Percentiles rank a stretch among this genome's conserved stretches.
These are phyloP conservation scores for Hemichromis elongatus DNA, from an alignment of 2,113 vertebrate species.

Conservation along the genomic window DNA sequence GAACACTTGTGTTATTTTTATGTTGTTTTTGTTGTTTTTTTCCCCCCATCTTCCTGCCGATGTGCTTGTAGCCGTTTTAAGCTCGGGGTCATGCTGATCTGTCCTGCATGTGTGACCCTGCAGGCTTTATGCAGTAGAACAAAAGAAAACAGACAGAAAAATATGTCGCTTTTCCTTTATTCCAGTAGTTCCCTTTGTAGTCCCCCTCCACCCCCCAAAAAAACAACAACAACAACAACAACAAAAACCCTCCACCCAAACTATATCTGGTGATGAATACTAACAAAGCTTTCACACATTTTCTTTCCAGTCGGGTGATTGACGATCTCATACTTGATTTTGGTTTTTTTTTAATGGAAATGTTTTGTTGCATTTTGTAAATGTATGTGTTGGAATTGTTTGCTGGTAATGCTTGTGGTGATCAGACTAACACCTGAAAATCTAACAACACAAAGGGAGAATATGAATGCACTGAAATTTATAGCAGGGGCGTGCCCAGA, in stretches of 20 bases:
- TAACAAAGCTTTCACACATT: not conserved
- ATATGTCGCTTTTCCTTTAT: not conserved
- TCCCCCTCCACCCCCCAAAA: not conserved
- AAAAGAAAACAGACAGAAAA: not conserved
- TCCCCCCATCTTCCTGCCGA: not conserved
- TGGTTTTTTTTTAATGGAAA: not conserved
- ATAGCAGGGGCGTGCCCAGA: not conserved
- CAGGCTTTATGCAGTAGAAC: not conserved
- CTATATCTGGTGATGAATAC: not conserved
- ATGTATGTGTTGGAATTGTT: not conserved
- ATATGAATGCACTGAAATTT: not conserved
- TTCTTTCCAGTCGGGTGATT: not conserved
- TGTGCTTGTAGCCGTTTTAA: not conserved
- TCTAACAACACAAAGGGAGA: not conserved
- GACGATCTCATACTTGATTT: not conserved
- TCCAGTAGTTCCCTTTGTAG: not conserved
- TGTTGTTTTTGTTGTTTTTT: not conserved
- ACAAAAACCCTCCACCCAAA: not conserved
- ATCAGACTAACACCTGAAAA: not conserved
- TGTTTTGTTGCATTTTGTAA: not conserved
- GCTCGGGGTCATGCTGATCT: constrained; percentile 67
- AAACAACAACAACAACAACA: not conserved
- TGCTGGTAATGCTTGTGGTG: not conserved
- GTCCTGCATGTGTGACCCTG: constrained; percentile 62
- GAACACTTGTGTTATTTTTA: not conserved